These are phyloP conservation scores for Lampris megalopsis DNA, from an alignment of 2,113 vertebrate species.

Conservation along the genomic window DNA sequence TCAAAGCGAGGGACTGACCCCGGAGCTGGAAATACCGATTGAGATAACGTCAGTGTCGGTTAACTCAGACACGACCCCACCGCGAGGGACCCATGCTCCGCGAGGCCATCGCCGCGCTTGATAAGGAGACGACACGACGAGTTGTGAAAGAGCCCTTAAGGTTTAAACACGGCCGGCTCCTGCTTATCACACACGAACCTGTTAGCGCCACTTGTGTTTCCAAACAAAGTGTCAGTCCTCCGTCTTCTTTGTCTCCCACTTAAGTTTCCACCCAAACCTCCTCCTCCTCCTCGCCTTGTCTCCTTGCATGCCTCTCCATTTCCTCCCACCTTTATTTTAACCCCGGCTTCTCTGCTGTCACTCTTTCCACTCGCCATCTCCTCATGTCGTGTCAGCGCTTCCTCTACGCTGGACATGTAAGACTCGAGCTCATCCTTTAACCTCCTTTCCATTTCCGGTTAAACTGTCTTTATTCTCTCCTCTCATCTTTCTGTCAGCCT, in stretches of 20 bases:
- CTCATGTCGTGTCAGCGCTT: slow-evolving; percentile 7
- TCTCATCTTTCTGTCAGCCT: slow-evolving; percentile 14
- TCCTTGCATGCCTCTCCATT: slow-evolving; percentile 14
- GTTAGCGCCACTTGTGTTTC: slow-evolving; percentile 74
- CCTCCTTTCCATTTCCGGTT: slow-evolving; percentile 23
- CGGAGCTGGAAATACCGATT: slow-evolving; percentile 34
- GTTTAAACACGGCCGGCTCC: slow-evolving; percentile 52
- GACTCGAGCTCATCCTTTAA: too few relatives aligned
- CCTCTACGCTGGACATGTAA: too few relatives aligned
- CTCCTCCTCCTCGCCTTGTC: slow-evolving; percentile 11
- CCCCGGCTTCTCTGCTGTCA: slow-evolving; percentile 25
- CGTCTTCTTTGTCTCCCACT: slow-evolving; percentile 27
- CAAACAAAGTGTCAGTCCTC: slow-evolving; percentile 67
- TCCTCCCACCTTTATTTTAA: slow-evolving; percentile 27
- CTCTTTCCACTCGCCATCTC: slow-evolving; percentile 12
- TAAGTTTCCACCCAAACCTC: slow-evolving; percentile 36
- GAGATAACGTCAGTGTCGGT: slow-evolving; percentile 59
- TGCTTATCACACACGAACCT: slow-evolving; percentile 66
- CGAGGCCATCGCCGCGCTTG: slow-evolving; percentile 47
- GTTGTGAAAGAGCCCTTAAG: slow-evolving; percentile 65
- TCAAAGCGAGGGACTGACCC: slow-evolving; percentile 39
- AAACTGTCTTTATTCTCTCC: slow-evolving; percentile 30
- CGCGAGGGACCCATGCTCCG: slow-evolving; percentile 50
- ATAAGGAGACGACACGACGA: slow-evolving; percentile 68
- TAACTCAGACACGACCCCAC: slow-evolving; percentile 55